Evolutionary conservation across 2,797 vertebrate genomes (phyloP).

Genomic region (Ctenosaura bakeri): DNA sequence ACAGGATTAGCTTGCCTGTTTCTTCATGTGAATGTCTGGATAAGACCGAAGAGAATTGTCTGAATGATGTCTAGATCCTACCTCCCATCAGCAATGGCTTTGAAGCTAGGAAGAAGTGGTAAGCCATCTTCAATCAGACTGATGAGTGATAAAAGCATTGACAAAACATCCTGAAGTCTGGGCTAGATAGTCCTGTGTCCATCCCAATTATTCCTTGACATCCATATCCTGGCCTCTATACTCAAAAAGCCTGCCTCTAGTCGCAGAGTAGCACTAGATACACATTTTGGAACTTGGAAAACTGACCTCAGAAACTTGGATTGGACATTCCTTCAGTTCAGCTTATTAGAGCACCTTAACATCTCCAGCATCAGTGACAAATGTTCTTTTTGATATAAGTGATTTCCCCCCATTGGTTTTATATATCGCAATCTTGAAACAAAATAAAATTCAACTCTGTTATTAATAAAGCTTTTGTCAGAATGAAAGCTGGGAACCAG

Average conservation of each 20-base stretch:
- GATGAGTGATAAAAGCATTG: neutral
- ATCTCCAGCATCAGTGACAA: neutral
- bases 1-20: no score
- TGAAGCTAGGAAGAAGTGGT: neutral
- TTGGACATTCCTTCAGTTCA: no score
- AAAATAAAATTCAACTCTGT: neutral
- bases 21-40: no score
- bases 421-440: neutral
- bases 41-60: neutral
- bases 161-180: neutral
- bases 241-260: no score
- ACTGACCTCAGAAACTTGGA: no score
- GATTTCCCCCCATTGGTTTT: neutral
- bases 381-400: neutral
- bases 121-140: neutral
- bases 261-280: no score
- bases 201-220: neutral
- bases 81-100: neutral
- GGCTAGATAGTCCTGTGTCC: neutral
- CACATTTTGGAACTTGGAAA: no score
- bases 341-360: neutral
- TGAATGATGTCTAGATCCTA: neutral
- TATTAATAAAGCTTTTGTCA: slow-evolving; percentile 38
- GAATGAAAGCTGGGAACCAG: slow-evolving; percentile 13
- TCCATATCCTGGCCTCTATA: no score